A percentile compares a stretch with the other conserved stretches of the same genome.
Evolutionary conservation across 2,888 invertebrate genomes (phyloP).

Genomic region (Stegophylla sp.): DNA sequence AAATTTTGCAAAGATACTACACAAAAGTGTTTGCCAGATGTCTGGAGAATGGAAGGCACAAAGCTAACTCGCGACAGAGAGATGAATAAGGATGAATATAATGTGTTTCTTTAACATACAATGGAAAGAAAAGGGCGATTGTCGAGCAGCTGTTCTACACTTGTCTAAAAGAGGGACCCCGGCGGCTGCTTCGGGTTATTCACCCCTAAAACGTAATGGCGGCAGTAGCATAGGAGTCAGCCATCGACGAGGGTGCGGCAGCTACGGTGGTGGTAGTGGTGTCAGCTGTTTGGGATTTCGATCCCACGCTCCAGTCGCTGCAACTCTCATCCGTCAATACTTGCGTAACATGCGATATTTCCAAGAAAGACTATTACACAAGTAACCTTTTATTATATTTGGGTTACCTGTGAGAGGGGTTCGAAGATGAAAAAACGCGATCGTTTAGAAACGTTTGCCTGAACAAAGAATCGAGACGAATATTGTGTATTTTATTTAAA

Average conservation of each 20-base stretch:
- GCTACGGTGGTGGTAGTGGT: not conserved
- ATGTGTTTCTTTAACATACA: constrained; percentile 16
- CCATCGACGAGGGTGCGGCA: constrained; percentile 24
- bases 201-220: constrained; percentile 48
- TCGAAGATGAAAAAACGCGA: not conserved
- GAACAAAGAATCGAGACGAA: constrained; percentile 21
- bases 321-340: not conserved
- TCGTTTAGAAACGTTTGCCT: constrained; percentile 10
- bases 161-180: constrained; percentile 44
- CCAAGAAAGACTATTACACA: not conserved
- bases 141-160: constrained; percentile 50
- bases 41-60: not conserved
- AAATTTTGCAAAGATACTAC: constrained; percentile 3
- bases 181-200: constrained; percentile 52
- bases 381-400: constrained; percentile 20
- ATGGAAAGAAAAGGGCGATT: constrained; percentile 33
- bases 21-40: constrained; percentile 13
- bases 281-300: constrained; percentile 45
- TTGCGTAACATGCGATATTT: constrained; percentile 36
- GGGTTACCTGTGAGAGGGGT: constrained; percentile 34
- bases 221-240: constrained; percentile 1
- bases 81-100: not conserved
- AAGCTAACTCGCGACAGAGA: not conserved
- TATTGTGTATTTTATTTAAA: not conserved
- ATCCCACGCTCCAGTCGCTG: constrained; percentile 41